These are phyloP conservation scores for Drosophila nigricruria DNA, from an alignment of 2,888 invertebrate genomes.

Conservation along the genomic window DNA sequence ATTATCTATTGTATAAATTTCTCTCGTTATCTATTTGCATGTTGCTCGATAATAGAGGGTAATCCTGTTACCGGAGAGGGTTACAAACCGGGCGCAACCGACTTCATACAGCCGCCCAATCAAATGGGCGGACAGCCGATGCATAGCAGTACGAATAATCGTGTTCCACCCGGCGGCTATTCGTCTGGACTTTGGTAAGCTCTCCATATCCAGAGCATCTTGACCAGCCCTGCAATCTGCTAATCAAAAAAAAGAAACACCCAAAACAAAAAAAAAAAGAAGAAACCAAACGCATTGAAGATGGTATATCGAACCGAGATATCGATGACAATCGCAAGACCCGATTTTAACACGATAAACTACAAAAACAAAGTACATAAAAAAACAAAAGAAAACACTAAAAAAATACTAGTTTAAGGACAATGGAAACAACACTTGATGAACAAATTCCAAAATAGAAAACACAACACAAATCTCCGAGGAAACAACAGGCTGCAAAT, in stretches of 20 bases:
- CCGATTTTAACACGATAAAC: not conserved
- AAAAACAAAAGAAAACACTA: no score
- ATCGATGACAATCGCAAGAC: not conserved
- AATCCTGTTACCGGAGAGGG: slow-evolving; percentile 30
- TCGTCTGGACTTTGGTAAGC: slow-evolving; percentile 25
- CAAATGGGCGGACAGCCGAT: slow-evolving; percentile 1
- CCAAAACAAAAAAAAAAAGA: not conserved
- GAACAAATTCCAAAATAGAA: not conserved
- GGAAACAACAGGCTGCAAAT: no score
- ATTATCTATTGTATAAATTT: not conserved
- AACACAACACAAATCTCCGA: not conserved
- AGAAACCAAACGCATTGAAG: not conserved
- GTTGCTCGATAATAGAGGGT: not conserved
- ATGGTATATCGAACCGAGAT: not conserved
- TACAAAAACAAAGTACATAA: not conserved
- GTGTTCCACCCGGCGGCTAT: slow-evolving; percentile 20
- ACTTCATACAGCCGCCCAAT: slow-evolving; percentile 2
- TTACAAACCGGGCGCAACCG: slow-evolving; percentile 16
- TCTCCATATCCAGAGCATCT: not conserved
- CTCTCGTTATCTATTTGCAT: not conserved
- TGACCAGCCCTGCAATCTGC: not conserved
- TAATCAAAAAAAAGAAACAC: not conserved
- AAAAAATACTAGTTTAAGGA: not conserved
- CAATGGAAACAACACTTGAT: not conserved
- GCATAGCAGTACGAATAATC: not conserved